Percentiles rank a stretch among this genome's conserved stretches.
Conservation (phyloP, 2,113 vertebrate species). For the Hirundichthys speculiger region DNA sequence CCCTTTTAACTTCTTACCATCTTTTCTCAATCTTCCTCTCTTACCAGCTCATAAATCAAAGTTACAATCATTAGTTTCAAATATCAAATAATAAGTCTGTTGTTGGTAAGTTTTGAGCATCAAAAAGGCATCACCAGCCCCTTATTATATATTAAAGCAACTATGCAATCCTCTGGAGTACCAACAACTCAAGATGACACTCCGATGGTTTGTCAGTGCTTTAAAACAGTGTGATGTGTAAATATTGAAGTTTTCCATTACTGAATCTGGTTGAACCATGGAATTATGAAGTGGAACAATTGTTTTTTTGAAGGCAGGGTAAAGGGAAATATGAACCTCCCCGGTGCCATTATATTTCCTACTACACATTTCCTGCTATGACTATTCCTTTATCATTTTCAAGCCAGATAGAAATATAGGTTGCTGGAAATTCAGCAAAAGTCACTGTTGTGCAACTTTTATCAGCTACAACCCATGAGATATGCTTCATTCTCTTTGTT, state of each 20-base stretch:
- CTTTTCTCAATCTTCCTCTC: background rate
- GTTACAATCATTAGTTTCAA: conserved; percentile 14
- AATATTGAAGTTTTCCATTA: conserved; percentile 6
- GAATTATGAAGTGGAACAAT: background rate
- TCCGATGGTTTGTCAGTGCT: background rate
- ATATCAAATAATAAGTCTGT: background rate
- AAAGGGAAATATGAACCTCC: no score
- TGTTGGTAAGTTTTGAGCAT: conserved; percentile 17
- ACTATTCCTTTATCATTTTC: no score
- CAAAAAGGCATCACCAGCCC: conserved; percentile 9
- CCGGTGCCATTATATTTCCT: no score
- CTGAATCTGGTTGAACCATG: conserved; percentile 1
- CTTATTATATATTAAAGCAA: conserved; percentile 12
- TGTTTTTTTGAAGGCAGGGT: background rate
- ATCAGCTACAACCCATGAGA: no score
- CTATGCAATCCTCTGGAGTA: conserved; percentile 5
- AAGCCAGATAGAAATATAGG: no score
- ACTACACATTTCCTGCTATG: no score
- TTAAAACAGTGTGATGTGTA: conserved; percentile 30
- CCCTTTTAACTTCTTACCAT: conserved; percentile 6
- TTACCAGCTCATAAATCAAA: conserved; percentile 11
- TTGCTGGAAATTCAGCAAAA: no score
- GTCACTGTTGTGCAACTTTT: no score
- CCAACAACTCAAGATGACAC: conserved; percentile 23
- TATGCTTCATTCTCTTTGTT: no score